These are phyloP conservation scores for Synanthedon tipuliformis DNA, from an alignment of 2,888 invertebrate species.

Conservation along the genomic window DNA sequence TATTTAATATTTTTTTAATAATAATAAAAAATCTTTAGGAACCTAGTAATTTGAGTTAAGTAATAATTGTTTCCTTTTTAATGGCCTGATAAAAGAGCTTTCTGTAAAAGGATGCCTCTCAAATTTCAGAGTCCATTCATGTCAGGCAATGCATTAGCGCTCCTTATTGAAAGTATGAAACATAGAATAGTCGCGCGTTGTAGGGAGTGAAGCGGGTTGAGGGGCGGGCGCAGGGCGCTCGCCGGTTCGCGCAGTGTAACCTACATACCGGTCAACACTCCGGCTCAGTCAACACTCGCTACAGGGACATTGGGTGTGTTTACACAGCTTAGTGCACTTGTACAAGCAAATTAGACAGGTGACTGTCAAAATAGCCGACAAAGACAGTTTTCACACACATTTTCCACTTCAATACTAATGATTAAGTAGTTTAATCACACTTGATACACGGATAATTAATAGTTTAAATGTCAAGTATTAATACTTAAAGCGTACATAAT, in stretches of 20 bases:
- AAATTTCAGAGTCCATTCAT: too few relatives aligned
- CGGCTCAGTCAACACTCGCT: slow-evolving; percentile 70
- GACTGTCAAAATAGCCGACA: not conserved
- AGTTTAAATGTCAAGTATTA: too few relatives aligned
- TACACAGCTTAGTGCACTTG: slow-evolving; percentile 37
- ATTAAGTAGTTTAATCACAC: too few relatives aligned
- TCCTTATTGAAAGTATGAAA: slow-evolving; percentile 55
- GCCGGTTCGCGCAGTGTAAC: slow-evolving; percentile 62
- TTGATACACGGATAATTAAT: too few relatives aligned
- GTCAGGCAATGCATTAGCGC: slow-evolving; percentile 30
- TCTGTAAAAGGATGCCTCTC: too few relatives aligned
- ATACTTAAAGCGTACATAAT: too few relatives aligned
- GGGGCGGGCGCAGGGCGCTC: slow-evolving; percentile 23
- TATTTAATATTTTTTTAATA: too few relatives aligned
- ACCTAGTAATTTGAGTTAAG: too few relatives aligned
- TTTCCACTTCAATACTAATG: not conserved
- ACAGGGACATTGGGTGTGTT: slow-evolving; percentile 66
- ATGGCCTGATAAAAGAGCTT: too few relatives aligned
- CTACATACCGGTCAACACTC: slow-evolving; percentile 71
- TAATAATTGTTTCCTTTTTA: too few relatives aligned
- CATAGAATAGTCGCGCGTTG: slow-evolving; percentile 53
- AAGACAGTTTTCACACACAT: not conserved
- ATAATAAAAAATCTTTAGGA: too few relatives aligned
- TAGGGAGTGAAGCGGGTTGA: slow-evolving; percentile 15
- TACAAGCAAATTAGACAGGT: slow-evolving; percentile 14